A percentile compares a stretch with the other conserved stretches of the same genome.
phyloP scores from a whole-genome alignment of 2,888 invertebrate genomes.

The Smittia aterrima region DNA sequence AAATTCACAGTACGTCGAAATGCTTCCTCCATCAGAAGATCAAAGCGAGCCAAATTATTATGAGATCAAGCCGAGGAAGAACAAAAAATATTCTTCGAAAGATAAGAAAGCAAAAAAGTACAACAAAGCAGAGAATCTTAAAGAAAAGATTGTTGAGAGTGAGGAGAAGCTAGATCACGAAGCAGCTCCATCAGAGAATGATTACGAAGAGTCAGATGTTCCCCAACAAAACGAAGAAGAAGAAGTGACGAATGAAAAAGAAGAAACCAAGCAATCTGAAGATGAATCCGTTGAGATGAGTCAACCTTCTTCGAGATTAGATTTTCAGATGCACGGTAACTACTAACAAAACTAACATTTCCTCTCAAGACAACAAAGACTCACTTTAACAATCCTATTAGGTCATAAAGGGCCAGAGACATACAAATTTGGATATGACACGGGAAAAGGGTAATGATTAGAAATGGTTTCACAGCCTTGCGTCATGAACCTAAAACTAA shows the following conservation, averaged over 20 bases:
- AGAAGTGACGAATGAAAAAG: background rate
- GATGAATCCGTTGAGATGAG: conserved; percentile 7
- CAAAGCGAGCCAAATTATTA: conserved; percentile 47
- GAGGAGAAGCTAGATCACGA: background rate
- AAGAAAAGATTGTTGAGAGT: background rate
- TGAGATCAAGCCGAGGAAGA: conserved; percentile 50
- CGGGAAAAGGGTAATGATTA: conserved; percentile 70
- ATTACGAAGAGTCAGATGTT: background rate
- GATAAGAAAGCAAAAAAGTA: no score
- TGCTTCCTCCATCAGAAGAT: conserved; percentile 26
- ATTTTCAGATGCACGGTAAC: conserved; percentile 76
- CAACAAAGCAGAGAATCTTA: background rate
- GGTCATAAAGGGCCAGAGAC: conserved; percentile 71
- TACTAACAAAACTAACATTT: conserved; percentile 11
- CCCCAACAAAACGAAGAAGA: background rate
- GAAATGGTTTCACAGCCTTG: background rate
- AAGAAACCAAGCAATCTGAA: no score
- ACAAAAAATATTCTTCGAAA: conserved; percentile 49
- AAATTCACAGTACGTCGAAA: conserved; percentile 9
- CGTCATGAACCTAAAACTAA: no score
- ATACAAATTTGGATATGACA: conserved; percentile 81
- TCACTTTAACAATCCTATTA: background rate
- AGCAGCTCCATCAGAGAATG: background rate
- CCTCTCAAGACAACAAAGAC: background rate
- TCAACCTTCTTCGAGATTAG: conserved; percentile 54